Base-by-base conservation (phyloP, 1,140 invertebrate species). In the Choristoneura fumiferana region DNA sequence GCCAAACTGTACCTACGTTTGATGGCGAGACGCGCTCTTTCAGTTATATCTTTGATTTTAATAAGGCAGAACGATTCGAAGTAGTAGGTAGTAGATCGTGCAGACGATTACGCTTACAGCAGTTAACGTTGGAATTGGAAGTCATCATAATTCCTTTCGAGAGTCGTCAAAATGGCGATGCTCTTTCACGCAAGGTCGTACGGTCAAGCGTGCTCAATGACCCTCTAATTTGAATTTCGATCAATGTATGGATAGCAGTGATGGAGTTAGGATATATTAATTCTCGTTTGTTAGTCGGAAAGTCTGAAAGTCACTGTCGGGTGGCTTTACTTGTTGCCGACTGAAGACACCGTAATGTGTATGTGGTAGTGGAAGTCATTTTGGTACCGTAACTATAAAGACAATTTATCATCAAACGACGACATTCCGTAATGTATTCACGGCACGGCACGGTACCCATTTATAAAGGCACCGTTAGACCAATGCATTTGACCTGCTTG, bases 401-500 rank as follows among this genome's bases (percentile, higher is more conserved):
- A 58, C 57, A 37, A 34, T 17, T 49, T 69, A 40, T 53, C 49
- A 56, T 68, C 54, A 58, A 63, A 63, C 59, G 55, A 45, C 55
- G 63, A 61, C 57, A 54, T 59, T 60, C 60, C 52, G 58, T 72
- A 69, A 76, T 62, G 49, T 71, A 74, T 74, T 70, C 69, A 60
- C 54, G 60, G 65, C 69, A 60, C 54, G 60, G 65, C 72, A 67
- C 67, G 65, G 59, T 57, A 57, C 39, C 65, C 64, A 78, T 78
- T 29, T 77, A 73, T 69, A 74, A 67, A 64, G 59, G 67, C 62
- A 62, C 73, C 72, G 77, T 83, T 78, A 81, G 64, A 60, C 58
- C 62, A 64, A 72, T 75, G 69, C 78, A 73, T 76, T 78, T 79
- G 79, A 80, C 81, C 81, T 76, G 72, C 69, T 76, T 76, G 62